These are phyloP conservation scores for Amphiprion ocellaris DNA, from an alignment of 2,113 vertebrate genomes.

Conservation along the genomic window DNA sequence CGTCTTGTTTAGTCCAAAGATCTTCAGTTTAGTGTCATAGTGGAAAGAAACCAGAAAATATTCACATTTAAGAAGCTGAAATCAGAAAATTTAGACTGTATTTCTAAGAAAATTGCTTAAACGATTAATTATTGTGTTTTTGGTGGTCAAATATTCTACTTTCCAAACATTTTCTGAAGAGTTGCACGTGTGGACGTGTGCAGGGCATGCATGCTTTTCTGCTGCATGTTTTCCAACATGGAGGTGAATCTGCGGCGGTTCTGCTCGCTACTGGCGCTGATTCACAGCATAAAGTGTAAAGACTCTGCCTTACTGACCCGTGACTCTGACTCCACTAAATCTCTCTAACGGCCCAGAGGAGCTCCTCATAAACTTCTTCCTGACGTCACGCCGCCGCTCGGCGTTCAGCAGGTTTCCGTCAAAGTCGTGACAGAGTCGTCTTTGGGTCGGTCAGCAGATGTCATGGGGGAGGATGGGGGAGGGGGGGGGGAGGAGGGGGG, in stretches of 20 bases:
- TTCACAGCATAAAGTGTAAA: slow-evolving; percentile 45
- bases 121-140: too few species aligned
- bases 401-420: slow-evolving; percentile 31
- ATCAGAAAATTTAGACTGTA: too few species aligned
- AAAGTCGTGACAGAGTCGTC: slow-evolving; percentile 49
- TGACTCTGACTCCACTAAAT: slow-evolving; percentile 65
- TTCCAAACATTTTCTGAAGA: too few species aligned
- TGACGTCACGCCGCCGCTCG: slow-evolving; percentile 28
- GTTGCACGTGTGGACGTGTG: slow-evolving; percentile 3
- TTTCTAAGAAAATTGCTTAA: too few species aligned
- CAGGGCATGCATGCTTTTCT: not conserved
- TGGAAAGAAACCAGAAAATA: too few species aligned
- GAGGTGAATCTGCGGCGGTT: slow-evolving; percentile 39
- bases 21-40: too few species aligned
- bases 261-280: slow-evolving; percentile 6
- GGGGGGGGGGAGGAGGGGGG: slow-evolving; percentile 46
- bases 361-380: slow-evolving; percentile 57
- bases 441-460: slow-evolving; percentile 64
- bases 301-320: slow-evolving; percentile 61
- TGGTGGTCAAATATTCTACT: too few species aligned
- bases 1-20: too few species aligned
- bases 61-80: too few species aligned
- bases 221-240: slow-evolving; percentile 17
- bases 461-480: slow-evolving; percentile 25
- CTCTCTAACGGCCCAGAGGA: slow-evolving; percentile 69